These are phyloP conservation scores for Lithobius niger DNA, from an alignment of 1,140 invertebrate species.

Conservation along the genomic window DNA sequence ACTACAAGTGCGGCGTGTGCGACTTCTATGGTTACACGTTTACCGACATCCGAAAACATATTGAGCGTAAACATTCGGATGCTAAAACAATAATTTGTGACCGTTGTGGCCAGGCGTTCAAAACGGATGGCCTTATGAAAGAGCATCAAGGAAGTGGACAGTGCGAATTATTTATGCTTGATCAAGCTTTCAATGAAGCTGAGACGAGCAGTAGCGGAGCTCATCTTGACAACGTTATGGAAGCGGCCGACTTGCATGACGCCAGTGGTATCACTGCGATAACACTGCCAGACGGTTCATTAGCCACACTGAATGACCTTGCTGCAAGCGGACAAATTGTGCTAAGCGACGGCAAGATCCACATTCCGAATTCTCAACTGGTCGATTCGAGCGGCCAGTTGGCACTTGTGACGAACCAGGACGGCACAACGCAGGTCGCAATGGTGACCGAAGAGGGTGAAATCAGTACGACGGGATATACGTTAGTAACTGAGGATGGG, in stretches of 20 bases:
- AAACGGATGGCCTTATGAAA: slow-evolving; percentile 23
- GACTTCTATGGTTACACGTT: slow-evolving; percentile 37
- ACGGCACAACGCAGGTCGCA: background rate
- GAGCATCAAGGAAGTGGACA: slow-evolving; percentile 23
- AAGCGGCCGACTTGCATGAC: background rate
- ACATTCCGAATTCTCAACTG: slow-evolving; percentile 3
- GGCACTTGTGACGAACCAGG: background rate
- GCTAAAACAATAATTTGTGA: slow-evolving; percentile 27
- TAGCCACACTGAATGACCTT: background rate
- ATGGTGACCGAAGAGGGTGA: slow-evolving; percentile 4
- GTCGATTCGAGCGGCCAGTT: background rate
- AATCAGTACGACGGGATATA: background rate
- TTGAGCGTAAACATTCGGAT: slow-evolving; percentile 33
- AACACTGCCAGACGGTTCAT: background rate
- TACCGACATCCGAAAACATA: slow-evolving; percentile 36
- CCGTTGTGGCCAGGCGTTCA: slow-evolving; percentile 28
- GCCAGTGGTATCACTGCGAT: background rate
- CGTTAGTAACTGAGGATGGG: background rate
- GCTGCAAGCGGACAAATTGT: slow-evolving; percentile 4
- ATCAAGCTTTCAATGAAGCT: slow-evolving; percentile 21
- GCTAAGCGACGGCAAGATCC: slow-evolving; percentile 1
- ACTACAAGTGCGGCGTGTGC: slow-evolving; percentile 32
- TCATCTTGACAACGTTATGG: background rate
- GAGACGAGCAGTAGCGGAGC: background rate
- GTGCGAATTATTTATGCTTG: slow-evolving; percentile 29